A percentile compares a stretch with the other conserved stretches of the same genome.
phyloP scores from a whole-genome alignment of 2,113 vertebrate genomes.

The Seriola aureovittata region DNA sequence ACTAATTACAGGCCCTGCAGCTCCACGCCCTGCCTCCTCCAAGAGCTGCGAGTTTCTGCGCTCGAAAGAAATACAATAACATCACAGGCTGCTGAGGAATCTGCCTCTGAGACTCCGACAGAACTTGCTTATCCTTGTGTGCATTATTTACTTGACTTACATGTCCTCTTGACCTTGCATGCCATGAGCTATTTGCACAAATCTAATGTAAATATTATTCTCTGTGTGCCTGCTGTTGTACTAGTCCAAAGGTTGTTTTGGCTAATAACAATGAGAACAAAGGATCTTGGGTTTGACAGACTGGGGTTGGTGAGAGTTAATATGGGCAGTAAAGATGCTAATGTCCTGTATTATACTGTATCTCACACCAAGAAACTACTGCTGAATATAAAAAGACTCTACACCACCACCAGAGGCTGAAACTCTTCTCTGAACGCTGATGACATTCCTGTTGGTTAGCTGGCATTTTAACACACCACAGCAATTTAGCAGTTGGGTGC shows the following conservation, averaged over 20 bases:
- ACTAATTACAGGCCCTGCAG: constrained; percentile 75
- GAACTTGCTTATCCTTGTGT: neutral
- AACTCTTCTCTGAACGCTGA: neutral
- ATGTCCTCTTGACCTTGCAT: constrained; percentile 7
- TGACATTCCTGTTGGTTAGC: neutral
- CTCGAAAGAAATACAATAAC: constrained; percentile 41
- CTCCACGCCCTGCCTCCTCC: constrained; percentile 61
- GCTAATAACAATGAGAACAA: constrained; percentile 10
- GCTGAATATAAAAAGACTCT: neutral
- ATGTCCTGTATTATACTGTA: neutral
- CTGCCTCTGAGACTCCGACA: constrained; percentile 4
- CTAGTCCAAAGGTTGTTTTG: constrained; percentile 28
- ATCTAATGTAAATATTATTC: constrained; percentile 47
- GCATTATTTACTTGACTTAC: neutral
- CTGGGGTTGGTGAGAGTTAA: neutral
- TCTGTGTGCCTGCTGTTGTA: neutral
- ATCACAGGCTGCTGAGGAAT: constrained; percentile 39
- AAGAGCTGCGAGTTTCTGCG: constrained; percentile 34
- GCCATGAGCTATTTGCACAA: neutral
- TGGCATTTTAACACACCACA: neutral
- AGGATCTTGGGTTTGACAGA: constrained; percentile 2
- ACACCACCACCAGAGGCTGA: no score
- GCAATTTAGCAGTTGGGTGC: neutral
- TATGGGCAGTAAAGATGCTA: neutral
- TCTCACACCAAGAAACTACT: neutral